Evolutionary conservation across 2,888 invertebrate genomes (phyloP), one percentile per base, ranked within the genome.

Genomic region (Resseliella maxima): DNA sequence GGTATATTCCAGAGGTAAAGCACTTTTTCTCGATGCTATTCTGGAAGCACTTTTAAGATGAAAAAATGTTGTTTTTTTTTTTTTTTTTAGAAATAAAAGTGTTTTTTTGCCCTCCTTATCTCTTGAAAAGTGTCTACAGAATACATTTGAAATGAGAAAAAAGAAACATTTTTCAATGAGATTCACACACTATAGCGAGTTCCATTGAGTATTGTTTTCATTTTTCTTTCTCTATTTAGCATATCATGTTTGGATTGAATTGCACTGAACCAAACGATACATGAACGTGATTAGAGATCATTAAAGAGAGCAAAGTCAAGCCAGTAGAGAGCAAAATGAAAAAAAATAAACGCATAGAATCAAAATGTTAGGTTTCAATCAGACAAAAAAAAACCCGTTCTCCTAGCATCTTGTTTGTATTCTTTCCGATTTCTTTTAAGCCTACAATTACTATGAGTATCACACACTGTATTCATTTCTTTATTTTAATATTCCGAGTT

Each of bases 331-430:
- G 24, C n/a, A 5, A 24, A 24, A 24, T 24, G 24, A 24, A 59
- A 15, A n/a, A 31, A 27, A 31, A 72, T 1, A 18, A 35, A 15
- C 72, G 27, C 12, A 72, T 27, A 72, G 50, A 59, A 59, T 72
- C 72, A 31, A 72, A 31, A 72, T 72, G 18, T n/a, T n/a, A n/a
- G n/a, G n/a, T n/a, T n/a, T n/a, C n/a, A n/a, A n/a, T n/a, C n/a
- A n/a, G n/a, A n/a, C n/a, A n/a, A n/a, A 72, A 72, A 72, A 72
- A 72, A 72, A 72, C 27, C 72, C 27, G 35, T 31, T 72, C 27
- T n/a, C 24, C 59, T 59, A 59, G n/a, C 59, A 24, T 59, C 10
- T 24, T 59, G 24, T 24, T 24, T 59, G 59, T 59, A 59, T 59
- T 59, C 59, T 59, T 59, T 59, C 24, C 59, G 12, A 59, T 59